Conservation (phyloP, 2,113 vertebrate species). For the Platichthys stellatus region DNA sequence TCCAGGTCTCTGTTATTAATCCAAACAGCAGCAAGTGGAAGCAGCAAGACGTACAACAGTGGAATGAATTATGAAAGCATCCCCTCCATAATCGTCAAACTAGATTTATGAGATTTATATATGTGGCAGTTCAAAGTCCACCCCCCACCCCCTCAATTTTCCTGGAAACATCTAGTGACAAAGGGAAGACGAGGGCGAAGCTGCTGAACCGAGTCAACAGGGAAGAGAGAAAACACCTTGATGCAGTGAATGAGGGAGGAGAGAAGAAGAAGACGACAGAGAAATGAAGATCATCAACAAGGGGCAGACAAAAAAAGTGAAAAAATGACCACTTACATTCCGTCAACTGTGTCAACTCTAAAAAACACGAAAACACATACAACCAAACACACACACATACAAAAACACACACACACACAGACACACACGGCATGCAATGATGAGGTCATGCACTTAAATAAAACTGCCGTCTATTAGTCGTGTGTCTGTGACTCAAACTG, state of each 20-base stretch:
- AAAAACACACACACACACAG: constrained; percentile 74
- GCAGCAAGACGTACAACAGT: constrained; percentile 8
- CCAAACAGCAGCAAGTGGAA: constrained; percentile 25
- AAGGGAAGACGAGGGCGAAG: background rate
- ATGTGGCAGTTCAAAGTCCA: constrained; percentile 10
- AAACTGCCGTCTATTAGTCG: constrained; percentile 13
- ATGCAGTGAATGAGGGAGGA: constrained; percentile 15
- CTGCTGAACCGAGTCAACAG: constrained; percentile 8
- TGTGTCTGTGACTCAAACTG: constrained; percentile 26
- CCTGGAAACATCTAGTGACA: constrained; percentile 29
- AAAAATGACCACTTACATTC: constrained; percentile 92
- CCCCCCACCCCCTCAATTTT: constrained; percentile 3
- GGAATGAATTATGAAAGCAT: constrained; percentile 24
- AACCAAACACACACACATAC: constrained; percentile 81
- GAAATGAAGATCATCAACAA: constrained; percentile 26
- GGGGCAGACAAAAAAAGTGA: constrained; percentile 69
- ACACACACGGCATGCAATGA: constrained; percentile 88
- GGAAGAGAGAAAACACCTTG: constrained; percentile 8
- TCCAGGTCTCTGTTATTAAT: constrained; percentile 15
- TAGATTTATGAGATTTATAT: background rate
- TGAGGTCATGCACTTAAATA: constrained; percentile 82
- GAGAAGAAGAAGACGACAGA: background rate
- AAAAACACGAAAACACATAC: constrained; percentile 84
- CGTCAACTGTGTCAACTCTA: constrained; percentile 94
- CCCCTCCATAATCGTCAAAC: constrained; percentile 16